A percentile compares a stretch with the other conserved stretches of the same genome.
Conservation (phyloP, 2,113 vertebrate species). For the Thamnophis sirtalis region DNA sequence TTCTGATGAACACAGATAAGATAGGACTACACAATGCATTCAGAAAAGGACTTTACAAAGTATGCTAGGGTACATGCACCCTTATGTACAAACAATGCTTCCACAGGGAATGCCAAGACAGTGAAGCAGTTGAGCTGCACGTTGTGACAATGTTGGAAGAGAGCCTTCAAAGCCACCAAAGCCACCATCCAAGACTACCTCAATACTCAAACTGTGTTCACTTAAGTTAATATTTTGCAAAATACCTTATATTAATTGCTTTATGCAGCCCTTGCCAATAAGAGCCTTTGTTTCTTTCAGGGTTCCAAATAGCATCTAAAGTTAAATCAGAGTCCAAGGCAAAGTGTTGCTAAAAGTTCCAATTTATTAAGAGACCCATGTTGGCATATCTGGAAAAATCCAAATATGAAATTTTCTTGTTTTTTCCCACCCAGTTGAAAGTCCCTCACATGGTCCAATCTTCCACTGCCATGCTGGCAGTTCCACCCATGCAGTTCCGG, state of each 20-base stretch:
- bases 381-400: too few relatives aligned
- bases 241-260: neutral
- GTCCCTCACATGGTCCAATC: too few relatives aligned
- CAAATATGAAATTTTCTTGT: too few relatives aligned
- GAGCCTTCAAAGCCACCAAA: neutral
- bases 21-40: neutral
- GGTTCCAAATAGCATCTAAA: too few relatives aligned
- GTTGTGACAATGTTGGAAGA: neutral
- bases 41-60: neutral
- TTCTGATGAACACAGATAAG: neutral
- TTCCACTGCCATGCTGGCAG: too few relatives aligned
- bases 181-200: neutral
- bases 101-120: neutral
- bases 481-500: too few relatives aligned
- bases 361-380: too few relatives aligned
- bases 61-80: neutral
- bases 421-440: too few relatives aligned
- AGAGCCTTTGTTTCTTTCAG: too few relatives aligned
- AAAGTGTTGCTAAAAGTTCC: too few relatives aligned
- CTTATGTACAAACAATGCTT: neutral
- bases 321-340: too few relatives aligned
- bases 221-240: neutral
- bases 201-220: neutral
- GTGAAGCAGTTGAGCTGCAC: neutral
- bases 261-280: neutral